Conservation (phyloP, 2,797 vertebrate species). For the Anguilla anguilla region DNA sequence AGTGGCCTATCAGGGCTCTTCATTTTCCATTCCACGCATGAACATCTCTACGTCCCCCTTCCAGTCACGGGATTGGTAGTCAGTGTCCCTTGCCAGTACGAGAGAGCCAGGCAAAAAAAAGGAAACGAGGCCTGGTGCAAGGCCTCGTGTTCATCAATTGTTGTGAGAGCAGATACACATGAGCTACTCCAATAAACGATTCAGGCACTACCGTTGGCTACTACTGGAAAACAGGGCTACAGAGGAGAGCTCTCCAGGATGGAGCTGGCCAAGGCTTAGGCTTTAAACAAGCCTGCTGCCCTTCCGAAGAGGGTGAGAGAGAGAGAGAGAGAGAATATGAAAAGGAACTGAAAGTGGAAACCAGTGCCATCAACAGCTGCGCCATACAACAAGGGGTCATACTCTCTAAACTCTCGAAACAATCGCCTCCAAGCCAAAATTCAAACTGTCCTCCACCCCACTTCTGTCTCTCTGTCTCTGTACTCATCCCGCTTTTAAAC, state of each 20-base stretch:
- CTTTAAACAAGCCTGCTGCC: conserved; percentile 96
- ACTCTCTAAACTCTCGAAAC: not conserved
- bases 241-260: conserved; percentile 79
- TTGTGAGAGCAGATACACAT: not conserved
- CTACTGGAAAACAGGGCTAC: conserved; percentile 57
- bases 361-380: no score
- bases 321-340: conserved; percentile 38
- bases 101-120: not conserved
- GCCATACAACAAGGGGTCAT: not conserved
- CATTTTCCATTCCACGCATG: conserved; percentile 94
- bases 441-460: not conserved
- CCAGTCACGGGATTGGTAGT: conserved; percentile 88
- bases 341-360: not conserved
- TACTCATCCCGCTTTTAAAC: not conserved
- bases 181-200: not conserved
- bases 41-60: conserved; percentile 97
- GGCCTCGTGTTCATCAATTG: not conserved
- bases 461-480: not conserved
- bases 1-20: conserved; percentile 87
- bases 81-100: conserved; percentile 47
- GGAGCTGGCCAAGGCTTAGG: conserved; percentile 92
- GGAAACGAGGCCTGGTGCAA: not conserved
- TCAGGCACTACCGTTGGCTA: not conserved
- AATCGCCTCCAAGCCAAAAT: not conserved
- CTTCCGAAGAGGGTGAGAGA: conserved; percentile 65